Conservation (phyloP, 2,113 vertebrate species). For the Corynorhinus townsendii region DNA sequence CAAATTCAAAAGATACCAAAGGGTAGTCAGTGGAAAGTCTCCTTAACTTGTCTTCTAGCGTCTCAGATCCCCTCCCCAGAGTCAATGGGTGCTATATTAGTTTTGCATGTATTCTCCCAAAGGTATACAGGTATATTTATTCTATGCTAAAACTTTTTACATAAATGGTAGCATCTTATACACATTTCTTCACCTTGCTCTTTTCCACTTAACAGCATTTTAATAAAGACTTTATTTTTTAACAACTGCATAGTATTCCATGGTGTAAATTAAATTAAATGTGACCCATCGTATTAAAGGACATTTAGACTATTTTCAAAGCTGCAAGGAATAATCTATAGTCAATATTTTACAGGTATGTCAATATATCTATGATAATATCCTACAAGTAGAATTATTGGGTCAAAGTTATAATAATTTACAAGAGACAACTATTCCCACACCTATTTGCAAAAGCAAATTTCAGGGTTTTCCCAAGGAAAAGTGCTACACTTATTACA, state of each 20-base stretch:
- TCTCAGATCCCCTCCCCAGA: background rate
- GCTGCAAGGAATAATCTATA: background rate
- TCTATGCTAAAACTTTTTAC: background rate
- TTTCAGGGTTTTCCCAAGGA: background rate
- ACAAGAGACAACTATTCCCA: background rate
- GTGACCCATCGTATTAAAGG: background rate
- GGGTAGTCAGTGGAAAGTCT: background rate
- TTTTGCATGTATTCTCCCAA: background rate
- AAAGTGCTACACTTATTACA: background rate
- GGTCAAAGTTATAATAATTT: background rate
- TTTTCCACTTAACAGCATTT: conserved; percentile 3
- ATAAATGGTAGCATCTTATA: background rate
- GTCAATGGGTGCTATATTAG: background rate
- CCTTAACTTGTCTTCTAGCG: background rate
- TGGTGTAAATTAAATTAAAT: background rate
- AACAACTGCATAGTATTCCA: background rate
- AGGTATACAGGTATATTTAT: background rate
- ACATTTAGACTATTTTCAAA: background rate
- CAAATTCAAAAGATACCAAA: conserved; percentile 11
- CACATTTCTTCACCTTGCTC: background rate
- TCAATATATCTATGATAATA: background rate
- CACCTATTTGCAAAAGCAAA: conserved; percentile 4
- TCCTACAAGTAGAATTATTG: too few relatives aligned
- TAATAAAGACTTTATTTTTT: background rate
- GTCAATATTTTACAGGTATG: background rate